phyloP scores from a whole-genome alignment of 2,888 invertebrate genomes.

The Bruchidius siliquastri region DNA sequence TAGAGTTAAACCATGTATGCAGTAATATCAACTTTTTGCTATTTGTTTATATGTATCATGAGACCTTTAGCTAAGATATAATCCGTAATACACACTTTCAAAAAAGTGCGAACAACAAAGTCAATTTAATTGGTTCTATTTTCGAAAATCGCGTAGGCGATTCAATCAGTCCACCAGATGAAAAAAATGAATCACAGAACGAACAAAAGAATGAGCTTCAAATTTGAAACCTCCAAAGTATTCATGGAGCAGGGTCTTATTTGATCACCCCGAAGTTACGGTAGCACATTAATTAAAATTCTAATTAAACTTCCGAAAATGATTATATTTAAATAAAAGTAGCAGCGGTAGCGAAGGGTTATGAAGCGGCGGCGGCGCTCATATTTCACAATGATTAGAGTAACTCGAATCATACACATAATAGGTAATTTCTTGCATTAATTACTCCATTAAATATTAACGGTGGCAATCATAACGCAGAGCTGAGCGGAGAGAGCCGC shows the following conservation, averaged over 20 bases:
- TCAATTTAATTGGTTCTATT: no score
- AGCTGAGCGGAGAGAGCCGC: constrained; percentile 26
- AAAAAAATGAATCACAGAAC: no score
- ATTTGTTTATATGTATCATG: no score
- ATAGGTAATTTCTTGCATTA: constrained; percentile 53
- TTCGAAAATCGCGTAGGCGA: no score
- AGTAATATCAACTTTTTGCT: no score
- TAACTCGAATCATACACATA: constrained; percentile 51
- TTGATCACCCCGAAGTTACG: background rate
- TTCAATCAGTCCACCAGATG: no score
- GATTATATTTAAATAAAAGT: constrained; percentile 33
- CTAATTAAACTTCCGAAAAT: constrained; percentile 34
- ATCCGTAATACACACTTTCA: no score
- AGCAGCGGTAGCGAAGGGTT: constrained; percentile 8
- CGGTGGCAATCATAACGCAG: constrained; percentile 50
- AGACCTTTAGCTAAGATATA: no score
- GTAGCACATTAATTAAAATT: constrained; percentile 23
- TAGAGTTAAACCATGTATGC: no score
- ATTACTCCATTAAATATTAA: constrained; percentile 52
- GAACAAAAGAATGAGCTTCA: no score
- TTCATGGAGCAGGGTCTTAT: background rate
- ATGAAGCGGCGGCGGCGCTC: constrained; percentile 31
- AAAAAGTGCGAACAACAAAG: no score
- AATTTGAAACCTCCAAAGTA: background rate
- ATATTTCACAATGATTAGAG: constrained; percentile 50